Evolutionary conservation across 2,113 vertebrate species (phyloP).

Genomic region (Microcebus jonahi): DNA sequence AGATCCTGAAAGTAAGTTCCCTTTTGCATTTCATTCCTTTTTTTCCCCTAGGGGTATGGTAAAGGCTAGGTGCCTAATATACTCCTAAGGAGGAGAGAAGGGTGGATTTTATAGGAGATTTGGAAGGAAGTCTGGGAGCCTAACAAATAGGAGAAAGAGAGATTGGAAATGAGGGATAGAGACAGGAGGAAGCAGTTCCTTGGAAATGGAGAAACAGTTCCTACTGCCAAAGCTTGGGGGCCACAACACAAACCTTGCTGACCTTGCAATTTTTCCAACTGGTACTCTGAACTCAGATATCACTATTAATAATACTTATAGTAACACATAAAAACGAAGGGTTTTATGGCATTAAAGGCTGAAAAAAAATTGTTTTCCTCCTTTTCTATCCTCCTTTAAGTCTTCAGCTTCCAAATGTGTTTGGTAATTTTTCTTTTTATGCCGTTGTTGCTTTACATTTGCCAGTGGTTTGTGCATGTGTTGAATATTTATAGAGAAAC

Average conservation of each 20-base stretch:
- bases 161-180: neutral
- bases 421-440: conserved; percentile 74
- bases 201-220: neutral
- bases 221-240: neutral
- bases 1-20: too few species aligned
- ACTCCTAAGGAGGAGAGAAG: too few species aligned
- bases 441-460: conserved; percentile 58
- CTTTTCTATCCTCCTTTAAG: conserved; percentile 44
- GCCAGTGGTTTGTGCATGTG: conserved; percentile 58
- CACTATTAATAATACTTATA: conserved; percentile 55
- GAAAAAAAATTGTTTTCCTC: conserved; percentile 48
- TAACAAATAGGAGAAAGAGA: neutral
- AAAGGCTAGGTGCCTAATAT: too few species aligned
- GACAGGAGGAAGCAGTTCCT: neutral
- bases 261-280: neutral
- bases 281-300: neutral
- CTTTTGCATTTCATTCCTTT: too few species aligned
- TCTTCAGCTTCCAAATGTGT: conserved; percentile 59
- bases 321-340: conserved; percentile 52
- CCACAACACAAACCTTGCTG: conserved; percentile 23
- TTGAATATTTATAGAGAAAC: conserved; percentile 78
- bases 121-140: too few species aligned
- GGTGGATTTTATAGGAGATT: too few species aligned
- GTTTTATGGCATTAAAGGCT: conserved; percentile 39
- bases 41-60: too few species aligned